phyloP scores from a whole-genome alignment of 2,888 invertebrate species.

The Lampropteryx suffumata region DNA sequence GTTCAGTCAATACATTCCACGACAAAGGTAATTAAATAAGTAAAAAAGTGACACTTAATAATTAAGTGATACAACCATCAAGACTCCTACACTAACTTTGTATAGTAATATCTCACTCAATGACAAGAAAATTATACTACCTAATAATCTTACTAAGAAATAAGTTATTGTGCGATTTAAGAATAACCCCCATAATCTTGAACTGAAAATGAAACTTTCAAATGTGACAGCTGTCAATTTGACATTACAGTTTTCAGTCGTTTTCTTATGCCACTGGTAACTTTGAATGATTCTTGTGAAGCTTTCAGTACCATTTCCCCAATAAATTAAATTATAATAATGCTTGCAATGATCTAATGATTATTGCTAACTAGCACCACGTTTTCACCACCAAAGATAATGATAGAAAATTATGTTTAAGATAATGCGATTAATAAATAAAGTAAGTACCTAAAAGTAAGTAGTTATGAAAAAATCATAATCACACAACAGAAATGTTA shows the following conservation, averaged over 20 bases:
- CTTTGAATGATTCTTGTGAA: constrained; percentile 54
- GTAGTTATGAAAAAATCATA: constrained; percentile 46
- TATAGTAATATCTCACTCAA: constrained; percentile 65
- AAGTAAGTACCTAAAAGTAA: no score
- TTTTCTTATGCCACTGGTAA: constrained; percentile 48
- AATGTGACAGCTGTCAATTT: constrained; percentile 67
- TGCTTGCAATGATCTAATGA: constrained; percentile 26
- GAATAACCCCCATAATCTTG: constrained; percentile 40
- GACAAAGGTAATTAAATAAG: constrained; percentile 32
- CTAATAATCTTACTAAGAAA: constrained; percentile 31
- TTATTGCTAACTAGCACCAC: constrained; percentile 73
- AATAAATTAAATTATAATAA: constrained; percentile 39
- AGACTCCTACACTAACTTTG: constrained; percentile 45
- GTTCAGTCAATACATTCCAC: constrained; percentile 75
- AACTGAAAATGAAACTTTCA: constrained; percentile 59
- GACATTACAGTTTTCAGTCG: constrained; percentile 56
- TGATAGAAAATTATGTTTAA: constrained; percentile 48
- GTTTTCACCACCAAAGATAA: constrained; percentile 67
- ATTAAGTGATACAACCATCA: constrained; percentile 48
- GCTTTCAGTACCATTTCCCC: constrained; percentile 59
- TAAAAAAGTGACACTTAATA: constrained; percentile 17
- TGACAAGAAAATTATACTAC: constrained; percentile 66
- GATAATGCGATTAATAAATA: constrained; percentile 69
- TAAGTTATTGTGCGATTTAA: constrained; percentile 31
- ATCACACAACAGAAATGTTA: constrained; percentile 61